A percentile compares a stretch with the other conserved stretches of the same genome.
phyloP scores from a whole-genome alignment of 2,113 vertebrate species.

The Dicaeum eximium region DNA sequence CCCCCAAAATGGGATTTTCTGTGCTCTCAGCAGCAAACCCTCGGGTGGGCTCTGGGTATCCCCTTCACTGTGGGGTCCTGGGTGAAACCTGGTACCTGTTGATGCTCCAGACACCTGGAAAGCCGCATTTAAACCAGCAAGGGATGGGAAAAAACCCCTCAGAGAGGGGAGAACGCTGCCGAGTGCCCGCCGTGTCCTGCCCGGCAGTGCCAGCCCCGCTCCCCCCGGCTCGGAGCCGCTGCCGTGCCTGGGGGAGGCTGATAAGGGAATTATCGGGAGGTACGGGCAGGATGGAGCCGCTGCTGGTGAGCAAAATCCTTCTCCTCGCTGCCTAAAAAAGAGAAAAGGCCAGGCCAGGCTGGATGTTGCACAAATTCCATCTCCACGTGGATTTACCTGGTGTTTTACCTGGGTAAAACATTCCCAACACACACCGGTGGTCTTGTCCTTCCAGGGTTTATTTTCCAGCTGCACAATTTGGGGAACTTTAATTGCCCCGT shows the following conservation, averaged over 20 bases:
- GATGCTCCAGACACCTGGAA: background rate
- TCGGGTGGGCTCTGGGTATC: accelerated
- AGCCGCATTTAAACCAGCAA: background rate
- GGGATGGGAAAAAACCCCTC: accelerated
- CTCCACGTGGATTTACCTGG: accelerated
- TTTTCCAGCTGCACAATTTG: background rate
- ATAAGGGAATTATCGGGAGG: slow-evolving; percentile 25
- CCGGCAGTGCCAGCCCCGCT: background rate
- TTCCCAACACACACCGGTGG: background rate
- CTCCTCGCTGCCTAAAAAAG: accelerated
- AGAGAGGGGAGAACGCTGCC: accelerated
- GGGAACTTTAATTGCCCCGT: slow-evolving; percentile 19
- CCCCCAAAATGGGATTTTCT: background rate
- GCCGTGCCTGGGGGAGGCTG: background rate
- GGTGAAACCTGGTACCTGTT: background rate
- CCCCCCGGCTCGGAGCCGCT: background rate
- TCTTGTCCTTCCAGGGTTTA: background rate
- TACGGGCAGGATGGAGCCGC: background rate
- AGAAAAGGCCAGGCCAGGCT: background rate
- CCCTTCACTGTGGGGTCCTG: accelerated
- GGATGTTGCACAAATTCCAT: background rate
- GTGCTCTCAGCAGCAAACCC: background rate
- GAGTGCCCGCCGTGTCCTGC: background rate
- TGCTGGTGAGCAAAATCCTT: background rate
- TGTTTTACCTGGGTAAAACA: accelerated